Evolutionary conservation across 2,113 vertebrate species (phyloP).

Genomic region (Engystomops pustulosus): DNA sequence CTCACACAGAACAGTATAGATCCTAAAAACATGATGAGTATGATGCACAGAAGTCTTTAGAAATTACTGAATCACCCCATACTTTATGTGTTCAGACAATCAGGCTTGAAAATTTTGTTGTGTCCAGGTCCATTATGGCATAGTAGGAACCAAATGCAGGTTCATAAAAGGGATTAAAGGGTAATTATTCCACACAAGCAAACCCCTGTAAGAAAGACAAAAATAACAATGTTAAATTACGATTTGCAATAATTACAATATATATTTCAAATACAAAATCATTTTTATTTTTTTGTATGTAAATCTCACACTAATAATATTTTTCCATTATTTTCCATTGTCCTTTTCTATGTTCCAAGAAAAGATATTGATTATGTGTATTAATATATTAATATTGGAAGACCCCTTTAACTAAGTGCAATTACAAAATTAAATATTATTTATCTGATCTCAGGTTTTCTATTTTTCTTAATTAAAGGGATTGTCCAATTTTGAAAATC

Average conservation of each 20-base stretch:
- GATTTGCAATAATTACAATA: not conserved
- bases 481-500: too few species aligned
- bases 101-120: not conserved
- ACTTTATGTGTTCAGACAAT: not conserved
- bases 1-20: constrained; percentile 2
- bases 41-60: not conserved
- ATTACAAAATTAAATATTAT: too few species aligned
- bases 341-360: too few species aligned
- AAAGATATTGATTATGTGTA: too few species aligned
- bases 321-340: too few species aligned
- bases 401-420: too few species aligned
- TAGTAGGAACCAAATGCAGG: not conserved
- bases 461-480: too few species aligned
- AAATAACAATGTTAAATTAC: not conserved
- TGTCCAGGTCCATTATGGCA: not conserved
- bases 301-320: too few species aligned
- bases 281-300: too few species aligned
- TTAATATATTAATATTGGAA: too few species aligned
- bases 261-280: too few species aligned
- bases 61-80: constrained; percentile 38
- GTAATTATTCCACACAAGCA: not conserved
- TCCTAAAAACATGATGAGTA: not conserved
- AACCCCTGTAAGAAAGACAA: not conserved
- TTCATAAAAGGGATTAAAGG: not conserved
- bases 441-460: too few species aligned